These are phyloP conservation scores for Chaetops frenatus DNA, from an alignment of 2,113 vertebrate genomes.

Conservation along the genomic window DNA sequence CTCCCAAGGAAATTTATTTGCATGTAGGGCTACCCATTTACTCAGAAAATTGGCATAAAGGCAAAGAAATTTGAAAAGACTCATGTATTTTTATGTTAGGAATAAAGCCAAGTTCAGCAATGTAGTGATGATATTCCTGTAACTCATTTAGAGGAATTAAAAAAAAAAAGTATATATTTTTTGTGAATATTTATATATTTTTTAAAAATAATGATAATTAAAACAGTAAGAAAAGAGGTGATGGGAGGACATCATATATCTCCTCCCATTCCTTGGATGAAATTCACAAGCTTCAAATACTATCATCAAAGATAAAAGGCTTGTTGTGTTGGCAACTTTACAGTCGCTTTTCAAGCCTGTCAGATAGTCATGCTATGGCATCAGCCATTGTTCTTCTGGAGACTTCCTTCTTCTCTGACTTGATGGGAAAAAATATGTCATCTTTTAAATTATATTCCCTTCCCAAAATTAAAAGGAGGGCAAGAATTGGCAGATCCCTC, in stretches of 20 bases:
- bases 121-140: not conserved
- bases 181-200: constrained; percentile 14
- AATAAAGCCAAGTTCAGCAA: constrained; percentile 17
- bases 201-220: constrained; percentile 30
- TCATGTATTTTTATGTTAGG: not conserved
- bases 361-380: constrained; percentile 45
- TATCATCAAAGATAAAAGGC: constrained; percentile 51
- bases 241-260: not conserved
- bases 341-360: constrained; percentile 38
- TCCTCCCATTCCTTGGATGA: constrained; percentile 36
- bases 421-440: constrained; percentile 34
- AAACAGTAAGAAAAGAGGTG: not conserved
- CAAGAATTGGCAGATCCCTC: constrained; percentile 41
- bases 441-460: constrained; percentile 7
- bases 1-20: constrained; percentile 5
- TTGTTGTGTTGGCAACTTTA: constrained; percentile 46
- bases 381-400: constrained; percentile 52
- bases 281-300: constrained; percentile 48
- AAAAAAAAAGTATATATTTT: not conserved
- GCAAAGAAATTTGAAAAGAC: not conserved
- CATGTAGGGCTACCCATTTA: not conserved
- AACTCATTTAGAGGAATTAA: not conserved
- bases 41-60: not conserved
- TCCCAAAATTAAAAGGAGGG: constrained; percentile 45
- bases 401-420: not conserved